phyloP scores from a whole-genome alignment of 2,797 vertebrate species.

The Gadopsis marmoratus region DNA sequence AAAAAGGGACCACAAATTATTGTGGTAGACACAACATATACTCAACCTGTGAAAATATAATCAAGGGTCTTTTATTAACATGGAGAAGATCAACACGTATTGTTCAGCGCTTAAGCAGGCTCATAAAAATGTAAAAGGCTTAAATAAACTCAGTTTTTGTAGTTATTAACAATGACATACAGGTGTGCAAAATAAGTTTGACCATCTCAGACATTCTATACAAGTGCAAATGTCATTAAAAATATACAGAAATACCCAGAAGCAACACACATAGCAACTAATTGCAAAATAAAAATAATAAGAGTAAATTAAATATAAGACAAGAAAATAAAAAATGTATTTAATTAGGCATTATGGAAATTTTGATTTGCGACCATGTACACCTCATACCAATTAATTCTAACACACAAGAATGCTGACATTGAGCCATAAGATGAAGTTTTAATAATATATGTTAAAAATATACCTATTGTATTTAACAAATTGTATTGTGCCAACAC shows the following conservation, averaged over 20 bases:
- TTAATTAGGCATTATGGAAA: too few relatives aligned
- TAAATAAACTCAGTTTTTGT: background rate
- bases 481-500: background rate
- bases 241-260: background rate
- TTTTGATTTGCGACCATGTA: background rate
- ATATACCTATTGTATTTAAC: background rate
- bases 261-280: background rate
- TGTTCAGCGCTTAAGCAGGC: background rate
- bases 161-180: background rate
- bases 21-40: background rate
- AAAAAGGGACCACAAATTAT: background rate
- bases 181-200: background rate
- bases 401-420: background rate
- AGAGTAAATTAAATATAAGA: background rate
- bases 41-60: background rate
- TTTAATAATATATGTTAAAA: background rate
- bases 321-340: background rate
- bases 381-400: background rate
- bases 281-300: background rate
- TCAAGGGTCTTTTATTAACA: background rate
- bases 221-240: background rate
- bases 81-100: background rate
- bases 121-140: background rate
- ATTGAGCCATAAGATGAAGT: background rate
- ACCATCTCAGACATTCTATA: too few relatives aligned